These are phyloP conservation scores for Dynastes hyllus DNA, from an alignment of 2,888 invertebrate genomes.

Conservation along the genomic window DNA sequence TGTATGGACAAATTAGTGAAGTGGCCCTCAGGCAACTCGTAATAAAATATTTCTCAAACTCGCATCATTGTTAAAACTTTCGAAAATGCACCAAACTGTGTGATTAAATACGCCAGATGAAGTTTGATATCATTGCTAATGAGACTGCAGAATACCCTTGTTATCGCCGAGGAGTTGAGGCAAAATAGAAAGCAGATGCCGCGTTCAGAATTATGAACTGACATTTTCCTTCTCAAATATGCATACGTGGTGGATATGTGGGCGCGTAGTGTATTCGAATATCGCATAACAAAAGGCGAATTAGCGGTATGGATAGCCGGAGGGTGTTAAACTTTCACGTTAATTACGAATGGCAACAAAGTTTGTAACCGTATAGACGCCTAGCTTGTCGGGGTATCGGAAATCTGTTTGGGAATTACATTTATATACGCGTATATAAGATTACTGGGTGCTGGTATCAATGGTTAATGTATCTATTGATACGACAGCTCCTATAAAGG, in stretches of 20 bases:
- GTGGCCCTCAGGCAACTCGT: too few relatives aligned
- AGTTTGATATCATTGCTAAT: background rate
- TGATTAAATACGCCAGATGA: background rate
- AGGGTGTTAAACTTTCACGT: slow-evolving; percentile 28
- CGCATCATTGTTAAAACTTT: too few relatives aligned
- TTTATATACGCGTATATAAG: too few relatives aligned
- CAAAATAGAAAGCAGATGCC: background rate
- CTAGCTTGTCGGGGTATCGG: slow-evolving; percentile 4
- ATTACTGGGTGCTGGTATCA: too few relatives aligned
- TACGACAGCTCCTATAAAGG: too few relatives aligned
- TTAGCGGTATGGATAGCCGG: background rate
- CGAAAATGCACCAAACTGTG: too few relatives aligned
- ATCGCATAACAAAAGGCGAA: slow-evolving; percentile 28
- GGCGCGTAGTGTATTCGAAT: background rate
- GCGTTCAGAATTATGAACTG: background rate
- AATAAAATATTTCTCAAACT: too few relatives aligned
- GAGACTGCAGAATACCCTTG: background rate
- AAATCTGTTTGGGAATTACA: background rate
- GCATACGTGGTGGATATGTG: background rate
- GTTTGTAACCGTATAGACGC: slow-evolving; percentile 9
- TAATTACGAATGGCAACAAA: slow-evolving; percentile 28
- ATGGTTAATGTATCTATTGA: too few relatives aligned
- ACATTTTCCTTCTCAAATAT: background rate
- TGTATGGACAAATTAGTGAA: too few relatives aligned
- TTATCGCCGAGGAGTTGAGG: background rate